Base-by-base conservation (phyloP, 2,797 vertebrate species). In the Pangasius krempfi region DNA sequence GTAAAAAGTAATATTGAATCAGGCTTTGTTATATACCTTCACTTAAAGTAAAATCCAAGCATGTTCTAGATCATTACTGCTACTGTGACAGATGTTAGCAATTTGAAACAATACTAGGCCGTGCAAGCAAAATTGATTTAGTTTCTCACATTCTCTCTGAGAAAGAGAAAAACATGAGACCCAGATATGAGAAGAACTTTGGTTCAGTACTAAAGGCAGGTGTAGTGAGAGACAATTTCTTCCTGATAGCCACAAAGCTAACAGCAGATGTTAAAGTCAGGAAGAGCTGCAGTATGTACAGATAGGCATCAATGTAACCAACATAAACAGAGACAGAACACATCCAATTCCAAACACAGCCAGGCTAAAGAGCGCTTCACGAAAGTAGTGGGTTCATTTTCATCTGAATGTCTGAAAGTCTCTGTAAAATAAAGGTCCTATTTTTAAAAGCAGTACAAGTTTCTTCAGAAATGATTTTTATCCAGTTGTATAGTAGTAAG, bases 251-350 rank as follows among this genome's bases (percentile, higher is more conserved):
- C 75, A 85, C 91, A 91, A 90, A 90, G 87, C 90, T 87, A 89
- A 90, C 30, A 89, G 84, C 79, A 82, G 86, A 88, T 83, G 86
- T 88, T 92, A 91, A 92, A 93, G 92, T 91, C 92, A 89, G 91
- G 89, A 92, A 91, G 86, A 86, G 88, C 85, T 89, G 89, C 90
- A 85, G 85, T 93, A 93, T 92, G 88, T 93, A 92, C 91, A 92
- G 90, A 91, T 86, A 91, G 89, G 90, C 87, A 90, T 91, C 66
- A 88, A 89, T 89, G 88, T 90, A 90, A 92, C 88, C 87, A 91
- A 91, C 89, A 88, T 78, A 88, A 91, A 89, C 90, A 88, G 78
- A 90, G 87, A 92, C 90, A 84, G 78, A 87, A 86, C 90, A 89
- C 88, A 90, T 85, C 90, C 85, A 62, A 73, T 84, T 75, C 88